A percentile compares a stretch with the other conserved stretches of the same genome.
These are phyloP conservation scores for Heliconius hortense DNA, from an alignment of 2,888 invertebrate genomes.

Conservation along the genomic window DNA sequence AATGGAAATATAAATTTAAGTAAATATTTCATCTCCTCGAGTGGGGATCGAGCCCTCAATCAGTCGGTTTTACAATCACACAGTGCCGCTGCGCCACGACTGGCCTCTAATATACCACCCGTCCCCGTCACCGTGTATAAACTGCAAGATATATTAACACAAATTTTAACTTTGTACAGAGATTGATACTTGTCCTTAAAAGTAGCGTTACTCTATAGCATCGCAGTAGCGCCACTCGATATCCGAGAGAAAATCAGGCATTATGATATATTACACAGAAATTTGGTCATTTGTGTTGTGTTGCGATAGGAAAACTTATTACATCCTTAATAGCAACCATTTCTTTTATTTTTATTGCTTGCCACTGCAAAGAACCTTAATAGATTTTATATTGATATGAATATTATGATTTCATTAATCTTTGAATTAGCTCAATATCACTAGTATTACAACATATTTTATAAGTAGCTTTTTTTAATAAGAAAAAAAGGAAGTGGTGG, in stretches of 20 bases:
- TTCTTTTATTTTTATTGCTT: background rate
- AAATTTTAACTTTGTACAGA: background rate
- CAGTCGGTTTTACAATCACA: no score
- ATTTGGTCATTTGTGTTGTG: constrained; percentile 2
- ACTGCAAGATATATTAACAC: background rate
- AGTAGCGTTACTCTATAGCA: no score
- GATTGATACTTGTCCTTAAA: background rate
- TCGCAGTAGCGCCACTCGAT: no score
- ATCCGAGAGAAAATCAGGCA: background rate
- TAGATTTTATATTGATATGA: background rate
- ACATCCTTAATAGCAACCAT: background rate
- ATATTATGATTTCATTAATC: no score
- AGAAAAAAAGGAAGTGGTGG: background rate
- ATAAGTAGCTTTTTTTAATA: background rate
- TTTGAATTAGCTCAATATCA: no score
- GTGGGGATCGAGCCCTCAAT: no score
- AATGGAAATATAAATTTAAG: no score
- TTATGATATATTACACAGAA: background rate
- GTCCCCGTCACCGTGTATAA: no score
- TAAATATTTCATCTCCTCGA: no score
- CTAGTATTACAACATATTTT: background rate
- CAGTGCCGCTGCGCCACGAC: no score
- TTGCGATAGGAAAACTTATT: background rate
- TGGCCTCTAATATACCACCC: no score
- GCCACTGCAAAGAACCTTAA: background rate